Conservation (phyloP, 2,797 vertebrate genomes). For the Typhlichthys eigenmanni region DNA sequence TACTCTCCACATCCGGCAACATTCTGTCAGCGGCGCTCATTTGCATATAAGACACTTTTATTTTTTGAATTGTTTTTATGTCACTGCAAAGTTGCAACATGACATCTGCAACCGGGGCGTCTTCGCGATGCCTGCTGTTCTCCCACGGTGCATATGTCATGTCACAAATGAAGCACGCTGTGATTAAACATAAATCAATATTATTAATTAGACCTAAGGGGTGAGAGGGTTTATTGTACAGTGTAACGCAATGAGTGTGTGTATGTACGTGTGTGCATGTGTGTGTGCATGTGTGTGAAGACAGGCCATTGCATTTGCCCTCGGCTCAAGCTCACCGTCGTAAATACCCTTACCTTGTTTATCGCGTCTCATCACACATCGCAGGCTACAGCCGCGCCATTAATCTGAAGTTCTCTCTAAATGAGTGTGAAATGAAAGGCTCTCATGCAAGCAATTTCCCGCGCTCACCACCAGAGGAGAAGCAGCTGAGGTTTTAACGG, state of each 20-base stretch:
- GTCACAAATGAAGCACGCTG: too few species aligned
- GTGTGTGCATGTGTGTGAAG: constrained; percentile 9
- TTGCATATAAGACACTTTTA: too few species aligned
- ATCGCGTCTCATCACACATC: constrained; percentile 54
- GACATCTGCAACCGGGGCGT: not conserved
- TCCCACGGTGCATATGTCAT: not conserved
- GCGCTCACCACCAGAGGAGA: constrained; percentile 30
- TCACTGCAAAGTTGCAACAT: not conserved
- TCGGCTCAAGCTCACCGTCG: constrained; percentile 28
- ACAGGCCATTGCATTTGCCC: constrained; percentile 19
- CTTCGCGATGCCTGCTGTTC: not conserved
- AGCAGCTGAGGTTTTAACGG: constrained; percentile 32
- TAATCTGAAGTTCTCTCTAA: constrained; percentile 66
- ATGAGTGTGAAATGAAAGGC: constrained; percentile 69
- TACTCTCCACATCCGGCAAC: too few species aligned
- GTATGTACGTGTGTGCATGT: not conserved
- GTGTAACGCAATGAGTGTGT: not conserved
- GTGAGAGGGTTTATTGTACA: too few species aligned
- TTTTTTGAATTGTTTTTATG: not conserved
- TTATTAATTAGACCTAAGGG: too few species aligned
- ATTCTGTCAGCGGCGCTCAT: too few species aligned
- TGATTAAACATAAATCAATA: too few species aligned
- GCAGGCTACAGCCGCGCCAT: constrained; percentile 58
- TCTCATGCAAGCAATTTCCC: constrained; percentile 44
- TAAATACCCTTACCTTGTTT: constrained; percentile 67